phyloP scores from a whole-genome alignment of 1,140 invertebrate species.

The Cydia pomonella region DNA sequence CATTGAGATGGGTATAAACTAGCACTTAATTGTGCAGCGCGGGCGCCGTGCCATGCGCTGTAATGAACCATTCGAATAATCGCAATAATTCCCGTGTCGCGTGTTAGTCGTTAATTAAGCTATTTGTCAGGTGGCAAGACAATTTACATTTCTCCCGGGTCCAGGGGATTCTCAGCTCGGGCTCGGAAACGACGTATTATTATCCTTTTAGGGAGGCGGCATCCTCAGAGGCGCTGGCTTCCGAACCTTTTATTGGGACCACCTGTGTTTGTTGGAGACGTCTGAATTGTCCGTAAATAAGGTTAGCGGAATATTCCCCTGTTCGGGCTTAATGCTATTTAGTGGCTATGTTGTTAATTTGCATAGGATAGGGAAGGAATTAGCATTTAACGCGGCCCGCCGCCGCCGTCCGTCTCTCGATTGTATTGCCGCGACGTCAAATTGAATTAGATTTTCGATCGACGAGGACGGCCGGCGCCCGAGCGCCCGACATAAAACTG shows the following conservation, averaged over 20 bases:
- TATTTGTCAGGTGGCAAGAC: conserved; percentile 76
- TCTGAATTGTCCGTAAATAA: conserved; percentile 80
- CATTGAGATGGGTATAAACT: conserved; percentile 46
- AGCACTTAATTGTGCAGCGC: conserved; percentile 51
- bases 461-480: conserved; percentile 32
- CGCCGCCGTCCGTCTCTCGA: conserved; percentile 47
- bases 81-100: conserved; percentile 70
- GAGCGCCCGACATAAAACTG: conserved; percentile 51
- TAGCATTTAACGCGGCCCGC: conserved; percentile 63
- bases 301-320: conserved; percentile 69
- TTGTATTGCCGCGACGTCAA: conserved; percentile 45
- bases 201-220: conserved; percentile 79
- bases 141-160: conserved; percentile 77
- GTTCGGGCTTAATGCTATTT: conserved; percentile 64
- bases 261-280: conserved; percentile 76
- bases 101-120: conserved; percentile 79
- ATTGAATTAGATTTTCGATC: conserved; percentile 46
- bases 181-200: conserved; percentile 77
- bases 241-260: conserved; percentile 76
- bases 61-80: conserved; percentile 68
- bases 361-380: conserved; percentile 59
- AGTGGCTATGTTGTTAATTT: conserved; percentile 63
- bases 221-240: conserved; percentile 65
- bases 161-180: conserved; percentile 58
- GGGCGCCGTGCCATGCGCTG: conserved; percentile 35